Evolutionary conservation across 2,113 vertebrate genomes (phyloP), one percentile per base, ranked within the genome.

Genomic region (Lasiurus borealis): DNA sequence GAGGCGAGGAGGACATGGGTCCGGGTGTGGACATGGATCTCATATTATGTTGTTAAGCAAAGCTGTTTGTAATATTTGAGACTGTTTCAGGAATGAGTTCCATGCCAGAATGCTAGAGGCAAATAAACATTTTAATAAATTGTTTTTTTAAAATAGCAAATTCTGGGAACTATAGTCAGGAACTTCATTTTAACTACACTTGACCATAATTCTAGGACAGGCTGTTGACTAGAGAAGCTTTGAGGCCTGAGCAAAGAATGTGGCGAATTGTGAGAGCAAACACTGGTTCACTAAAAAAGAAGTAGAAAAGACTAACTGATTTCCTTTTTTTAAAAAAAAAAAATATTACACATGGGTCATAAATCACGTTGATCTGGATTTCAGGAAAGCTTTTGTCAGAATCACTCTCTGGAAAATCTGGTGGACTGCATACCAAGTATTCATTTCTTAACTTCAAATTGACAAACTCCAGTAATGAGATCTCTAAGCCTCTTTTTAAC

Each of bases 11-110:
- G 48, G n/a, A 44, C 44, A 36, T 48, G 90, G 71, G 85, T 77
- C 81, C 93, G 96, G 95, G 85, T 82, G 90, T 78, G 85, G 91
- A 75, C 85, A 25, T 66, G 93, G 77, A 83, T n/a, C 57, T 48
- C 85, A 40, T 40, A 92, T 92, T 88, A 90, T 84, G 93, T 81
- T 94, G 90, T 94, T 95, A 90, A 90, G 64, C 68, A 94, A 94
- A 96, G 93, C 96, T 94, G 94, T 95, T 95, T 96, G 82, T 80
- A 91, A 97, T 95, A 75, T 95, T 91, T 34, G 68, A 95, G 68
- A 16, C 54, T 86, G 81, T 93, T 95, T 95, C 82, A 86, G 88
- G 88, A 88, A 92, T 57, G 62, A 90, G 21, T 66, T 27, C 73
- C 54, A 86, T 83, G 96, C 94, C 92, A 96, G 88, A 91, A 83